These are phyloP conservation scores for Hermaeophaga mercurialis DNA, from an alignment of 2,888 invertebrate genomes.

Conservation along the genomic window DNA sequence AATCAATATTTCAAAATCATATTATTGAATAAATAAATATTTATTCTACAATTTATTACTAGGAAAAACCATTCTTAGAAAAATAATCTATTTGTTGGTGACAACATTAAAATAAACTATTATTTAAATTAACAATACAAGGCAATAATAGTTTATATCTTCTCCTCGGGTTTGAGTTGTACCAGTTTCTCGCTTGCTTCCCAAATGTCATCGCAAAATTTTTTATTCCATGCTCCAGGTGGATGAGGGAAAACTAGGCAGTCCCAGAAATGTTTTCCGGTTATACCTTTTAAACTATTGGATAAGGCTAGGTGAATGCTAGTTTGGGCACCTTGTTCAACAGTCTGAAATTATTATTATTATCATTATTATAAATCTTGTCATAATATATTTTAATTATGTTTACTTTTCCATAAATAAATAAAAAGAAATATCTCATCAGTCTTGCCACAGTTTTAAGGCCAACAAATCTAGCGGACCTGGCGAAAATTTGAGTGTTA, in stretches of 20 bases:
- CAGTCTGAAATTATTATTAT: constrained; percentile 62
- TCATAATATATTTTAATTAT: no score
- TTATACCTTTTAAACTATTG: constrained; percentile 71
- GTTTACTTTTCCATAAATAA: constrained; percentile 48
- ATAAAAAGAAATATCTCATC: constrained; percentile 39
- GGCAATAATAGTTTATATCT: no score
- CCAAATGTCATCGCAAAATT: constrained; percentile 79
- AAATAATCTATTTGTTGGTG: no score
- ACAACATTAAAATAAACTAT: no score
- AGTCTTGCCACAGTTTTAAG: constrained; percentile 39
- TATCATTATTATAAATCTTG: not conserved
- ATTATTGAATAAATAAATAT: no score
- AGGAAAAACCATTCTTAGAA: no score
- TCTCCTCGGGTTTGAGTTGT: constrained; percentile 69
- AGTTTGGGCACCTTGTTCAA: constrained; percentile 81
- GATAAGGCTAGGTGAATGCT: constrained; percentile 76
- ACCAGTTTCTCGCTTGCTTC: constrained; percentile 77
- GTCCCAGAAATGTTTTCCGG: constrained; percentile 81
- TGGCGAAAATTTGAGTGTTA: constrained; percentile 46
- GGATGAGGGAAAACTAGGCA: constrained; percentile 60
- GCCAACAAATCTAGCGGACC: constrained; percentile 38
- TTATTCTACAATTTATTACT: no score
- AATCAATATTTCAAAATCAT: no score
- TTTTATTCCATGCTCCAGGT: constrained; percentile 47
- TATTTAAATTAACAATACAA: no score